phyloP scores from a whole-genome alignment of 2,888 invertebrate species.

The Andricus curvator region DNA sequence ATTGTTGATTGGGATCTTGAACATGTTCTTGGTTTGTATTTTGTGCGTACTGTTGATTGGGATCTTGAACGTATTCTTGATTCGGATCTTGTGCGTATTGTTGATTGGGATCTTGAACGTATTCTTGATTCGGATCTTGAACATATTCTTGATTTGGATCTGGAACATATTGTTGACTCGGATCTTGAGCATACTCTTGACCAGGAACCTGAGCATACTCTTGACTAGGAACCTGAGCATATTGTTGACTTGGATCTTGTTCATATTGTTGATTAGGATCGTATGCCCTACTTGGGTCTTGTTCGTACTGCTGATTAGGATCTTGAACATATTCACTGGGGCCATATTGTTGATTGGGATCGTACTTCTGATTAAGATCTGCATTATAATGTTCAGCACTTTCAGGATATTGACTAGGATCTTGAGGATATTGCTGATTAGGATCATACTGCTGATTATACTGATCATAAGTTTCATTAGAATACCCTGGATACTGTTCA shows the following conservation, averaged over 20 bases:
- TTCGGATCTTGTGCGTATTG: conserved; percentile 42
- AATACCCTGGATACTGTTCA: conserved; percentile 43
- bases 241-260: conserved; percentile 49
- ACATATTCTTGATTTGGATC: conserved; percentile 47
- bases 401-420: conserved; percentile 18
- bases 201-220: conserved; percentile 49
- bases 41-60: conserved; percentile 41
- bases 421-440: conserved; percentile 42
- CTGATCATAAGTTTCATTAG: conserved; percentile 42
- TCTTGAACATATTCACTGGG: conserved; percentile 44
- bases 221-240: conserved; percentile 30
- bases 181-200: conserved; percentile 49
- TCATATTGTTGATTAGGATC: neutral
- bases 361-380: conserved; percentile 35
- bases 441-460: conserved; percentile 44
- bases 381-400: conserved; percentile 42
- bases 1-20: conserved; percentile 44
- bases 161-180: conserved; percentile 50
- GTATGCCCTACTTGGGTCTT: conserved; percentile 46
- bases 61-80: conserved; percentile 48
- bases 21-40: conserved; percentile 23
- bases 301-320: conserved; percentile 56
- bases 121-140: conserved; percentile 43
- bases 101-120: conserved; percentile 10
- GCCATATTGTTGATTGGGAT: conserved; percentile 44